These are phyloP conservation scores for Drosophila kuntzei DNA, from an alignment of 2,888 invertebrate genomes.

Conservation along the genomic window DNA sequence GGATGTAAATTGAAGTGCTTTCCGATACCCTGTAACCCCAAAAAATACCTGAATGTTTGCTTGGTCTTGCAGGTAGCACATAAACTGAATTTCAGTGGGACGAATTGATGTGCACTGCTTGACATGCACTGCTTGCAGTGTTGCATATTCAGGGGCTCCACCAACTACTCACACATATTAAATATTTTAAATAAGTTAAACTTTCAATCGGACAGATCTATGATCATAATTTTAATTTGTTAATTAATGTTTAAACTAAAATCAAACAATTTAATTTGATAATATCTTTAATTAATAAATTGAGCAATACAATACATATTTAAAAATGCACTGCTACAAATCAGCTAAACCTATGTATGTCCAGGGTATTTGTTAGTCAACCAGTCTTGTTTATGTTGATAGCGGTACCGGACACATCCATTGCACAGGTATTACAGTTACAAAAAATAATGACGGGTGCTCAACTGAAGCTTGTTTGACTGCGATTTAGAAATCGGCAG, in stretches of 20 bases:
- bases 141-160: not conserved
- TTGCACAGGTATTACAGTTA: slow-evolving; percentile 42
- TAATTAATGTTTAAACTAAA: too few relatives aligned
- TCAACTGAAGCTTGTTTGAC: slow-evolving; percentile 22
- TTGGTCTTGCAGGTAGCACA: not conserved
- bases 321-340: too few relatives aligned
- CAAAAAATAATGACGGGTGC: slow-evolving; percentile 36
- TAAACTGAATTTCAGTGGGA: not conserved
- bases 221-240: too few relatives aligned
- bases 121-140: not conserved
- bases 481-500: slow-evolving; percentile 41
- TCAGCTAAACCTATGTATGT: too few relatives aligned
- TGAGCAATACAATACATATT: too few relatives aligned
- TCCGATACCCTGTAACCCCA: slow-evolving; percentile 23
- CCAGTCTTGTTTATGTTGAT: not conserved
- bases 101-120: not conserved
- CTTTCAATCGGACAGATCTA: too few relatives aligned
- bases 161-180: not conserved
- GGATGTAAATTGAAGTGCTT: slow-evolving; percentile 53
- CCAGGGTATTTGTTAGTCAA: slow-evolving; percentile 15
- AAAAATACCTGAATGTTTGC: not conserved
- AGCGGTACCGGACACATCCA: slow-evolving; percentile 32
- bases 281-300: too few relatives aligned
- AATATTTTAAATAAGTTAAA: too few relatives aligned
- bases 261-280: too few relatives aligned